A percentile compares a stretch with the other conserved stretches of the same genome.
These are phyloP conservation scores for Protula sp. DNA, from an alignment of 2,888 invertebrate species.

Conservation along the genomic window DNA sequence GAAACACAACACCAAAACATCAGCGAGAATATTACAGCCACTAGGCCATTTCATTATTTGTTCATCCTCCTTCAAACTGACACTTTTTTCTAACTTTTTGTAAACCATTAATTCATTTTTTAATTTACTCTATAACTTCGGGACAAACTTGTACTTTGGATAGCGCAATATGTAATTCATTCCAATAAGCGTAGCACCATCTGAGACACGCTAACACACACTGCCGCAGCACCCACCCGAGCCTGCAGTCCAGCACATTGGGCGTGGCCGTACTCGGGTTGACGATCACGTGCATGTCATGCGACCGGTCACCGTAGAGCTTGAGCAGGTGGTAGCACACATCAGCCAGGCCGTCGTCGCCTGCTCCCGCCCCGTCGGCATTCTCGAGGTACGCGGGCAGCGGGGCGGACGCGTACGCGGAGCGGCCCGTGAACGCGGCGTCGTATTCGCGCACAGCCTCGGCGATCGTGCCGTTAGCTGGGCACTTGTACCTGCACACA, in stretches of 20 bases:
- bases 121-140: no score
- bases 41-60: no score
- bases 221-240: no score
- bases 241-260: constrained; percentile 75
- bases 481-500: constrained; percentile 69
- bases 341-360: constrained; percentile 53
- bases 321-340: constrained; percentile 77
- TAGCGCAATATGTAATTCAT: no score
- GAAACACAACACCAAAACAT: no score
- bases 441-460: constrained; percentile 71
- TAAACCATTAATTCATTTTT: no score
- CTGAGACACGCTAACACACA: no score
- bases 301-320: constrained; percentile 62
- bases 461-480: constrained; percentile 67
- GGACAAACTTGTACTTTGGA: no score
- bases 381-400: constrained; percentile 47
- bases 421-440: constrained; percentile 54
- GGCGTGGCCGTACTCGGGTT: constrained; percentile 72
- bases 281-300: constrained; percentile 63
- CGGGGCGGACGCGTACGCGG: constrained; percentile 43
- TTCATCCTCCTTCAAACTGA: no score
- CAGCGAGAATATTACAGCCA: no score
- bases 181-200: no score
- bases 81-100: no score
- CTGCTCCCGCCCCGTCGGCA: constrained; percentile 45